A percentile compares a stretch with the other conserved stretches of the same genome.
phyloP scores from a whole-genome alignment of 2,797 vertebrate genomes.

The Melanotaenia maccullochi region DNA sequence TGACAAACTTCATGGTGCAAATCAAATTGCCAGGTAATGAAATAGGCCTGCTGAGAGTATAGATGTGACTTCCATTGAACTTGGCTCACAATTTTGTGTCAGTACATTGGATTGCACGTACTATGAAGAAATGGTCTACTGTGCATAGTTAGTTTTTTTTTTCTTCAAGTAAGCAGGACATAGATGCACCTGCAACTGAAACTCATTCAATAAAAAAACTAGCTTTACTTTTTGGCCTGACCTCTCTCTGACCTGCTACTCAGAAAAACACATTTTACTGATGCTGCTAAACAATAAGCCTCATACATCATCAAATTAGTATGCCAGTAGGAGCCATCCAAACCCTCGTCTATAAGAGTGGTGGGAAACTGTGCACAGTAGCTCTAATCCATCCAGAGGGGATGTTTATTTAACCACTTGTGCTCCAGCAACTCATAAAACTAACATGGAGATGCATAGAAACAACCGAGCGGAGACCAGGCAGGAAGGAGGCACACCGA shows the following conservation, averaged over 20 bases:
- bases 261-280: conserved; percentile 27
- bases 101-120: not conserved
- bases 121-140: not conserved
- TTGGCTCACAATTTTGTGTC: too few relatives aligned
- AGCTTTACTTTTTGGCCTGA: not conserved
- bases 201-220: not conserved
- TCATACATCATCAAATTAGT: conserved; percentile 24
- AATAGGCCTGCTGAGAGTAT: not conserved
- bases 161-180: not conserved
- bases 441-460: conserved; percentile 61
- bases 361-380: conserved; percentile 51
- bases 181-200: not conserved
- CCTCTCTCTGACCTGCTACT: conserved; percentile 7
- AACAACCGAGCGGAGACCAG: conserved; percentile 31
- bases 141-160: too few relatives aligned
- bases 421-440: conserved; percentile 55
- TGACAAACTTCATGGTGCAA: too few relatives aligned
- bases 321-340: conserved; percentile 11
- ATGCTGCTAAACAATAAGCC: conserved; percentile 28
- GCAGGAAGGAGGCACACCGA: conserved; percentile 62
- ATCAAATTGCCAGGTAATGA: not conserved
- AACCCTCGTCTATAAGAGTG: conserved; percentile 26
- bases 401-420: conserved; percentile 76
- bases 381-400: conserved; percentile 61
- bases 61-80: not conserved